phyloP scores from a whole-genome alignment of 1,140 invertebrate species.

The Brachionus koreanus region DNA sequence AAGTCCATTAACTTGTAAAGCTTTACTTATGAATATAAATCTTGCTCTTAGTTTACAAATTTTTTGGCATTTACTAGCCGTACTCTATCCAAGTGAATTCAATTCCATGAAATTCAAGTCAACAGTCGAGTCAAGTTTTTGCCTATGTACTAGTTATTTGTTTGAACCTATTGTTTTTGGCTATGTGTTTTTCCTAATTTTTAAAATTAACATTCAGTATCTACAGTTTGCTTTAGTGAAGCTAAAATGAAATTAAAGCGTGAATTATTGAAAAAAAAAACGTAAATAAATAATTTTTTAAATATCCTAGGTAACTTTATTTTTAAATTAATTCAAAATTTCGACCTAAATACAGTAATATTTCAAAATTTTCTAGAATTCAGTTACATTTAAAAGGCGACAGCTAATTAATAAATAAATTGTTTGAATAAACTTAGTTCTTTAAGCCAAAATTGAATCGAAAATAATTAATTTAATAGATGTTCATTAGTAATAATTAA shows the following conservation, averaged over 20 bases:
- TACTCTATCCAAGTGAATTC: not conserved
- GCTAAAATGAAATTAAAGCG: not conserved
- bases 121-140: not conserved
- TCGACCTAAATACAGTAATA: not conserved
- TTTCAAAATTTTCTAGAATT: too few species aligned
- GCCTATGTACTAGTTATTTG: not conserved
- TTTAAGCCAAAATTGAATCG: not conserved
- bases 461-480: not conserved
- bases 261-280: not conserved
- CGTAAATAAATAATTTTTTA: not conserved
- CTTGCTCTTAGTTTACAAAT: not conserved
- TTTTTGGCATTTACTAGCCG: not conserved
- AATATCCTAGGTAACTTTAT: not conserved
- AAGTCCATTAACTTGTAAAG: not conserved
- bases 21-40: not conserved
- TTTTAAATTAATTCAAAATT: not conserved
- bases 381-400: too few species aligned
- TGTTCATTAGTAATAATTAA: constrained; percentile 9
- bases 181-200: not conserved
- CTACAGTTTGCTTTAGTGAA: not conserved
- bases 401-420: too few species aligned
- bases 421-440: too few species aligned
- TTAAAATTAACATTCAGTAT: not conserved
- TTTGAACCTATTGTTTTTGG: not conserved
- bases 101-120: not conserved